phyloP scores from a whole-genome alignment of 2,888 invertebrate genomes.

The Pollenia griseotomentosa region DNA sequence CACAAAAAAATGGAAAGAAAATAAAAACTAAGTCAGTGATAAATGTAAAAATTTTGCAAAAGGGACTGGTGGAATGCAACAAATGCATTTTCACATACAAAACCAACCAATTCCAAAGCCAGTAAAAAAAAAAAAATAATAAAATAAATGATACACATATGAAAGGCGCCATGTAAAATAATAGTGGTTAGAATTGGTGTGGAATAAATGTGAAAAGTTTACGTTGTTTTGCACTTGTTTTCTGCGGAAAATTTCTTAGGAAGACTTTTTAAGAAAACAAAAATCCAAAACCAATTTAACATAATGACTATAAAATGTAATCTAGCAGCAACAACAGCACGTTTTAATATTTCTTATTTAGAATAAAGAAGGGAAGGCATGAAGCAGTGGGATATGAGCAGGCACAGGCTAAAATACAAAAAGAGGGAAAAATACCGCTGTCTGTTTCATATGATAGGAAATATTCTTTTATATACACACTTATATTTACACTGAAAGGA shows the following conservation, averaged over 20 bases:
- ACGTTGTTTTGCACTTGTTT: conserved; percentile 15
- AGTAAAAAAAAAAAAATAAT: background rate
- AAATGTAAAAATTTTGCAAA: conserved; percentile 39
- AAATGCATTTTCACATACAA: conserved; percentile 27
- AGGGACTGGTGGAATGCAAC: conserved; percentile 34
- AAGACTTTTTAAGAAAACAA: conserved; percentile 25
- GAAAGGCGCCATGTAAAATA: conserved; percentile 54
- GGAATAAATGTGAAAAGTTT: conserved; percentile 57
- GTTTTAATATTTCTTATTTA: conserved; percentile 38
- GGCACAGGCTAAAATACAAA: conserved; percentile 2
- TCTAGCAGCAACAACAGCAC: conserved; percentile 22
- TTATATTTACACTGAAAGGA: background rate
- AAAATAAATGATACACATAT: conserved; percentile 54
- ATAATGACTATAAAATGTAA: conserved; percentile 60
- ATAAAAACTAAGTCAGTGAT: conserved; percentile 55
- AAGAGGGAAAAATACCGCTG: background rate
- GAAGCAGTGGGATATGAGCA: background rate
- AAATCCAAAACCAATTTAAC: conserved; percentile 56
- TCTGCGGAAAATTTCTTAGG: conserved; percentile 21
- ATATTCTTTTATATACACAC: background rate
- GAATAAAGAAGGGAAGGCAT: background rate
- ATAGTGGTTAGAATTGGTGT: conserved; percentile 40
- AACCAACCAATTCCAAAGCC: background rate
- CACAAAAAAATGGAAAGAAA: conserved; percentile 37
- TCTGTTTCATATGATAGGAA: conserved; percentile 12